These are phyloP conservation scores for Microplitis deprimator DNA, from an alignment of 2,888 invertebrate genomes.

Conservation along the genomic window DNA sequence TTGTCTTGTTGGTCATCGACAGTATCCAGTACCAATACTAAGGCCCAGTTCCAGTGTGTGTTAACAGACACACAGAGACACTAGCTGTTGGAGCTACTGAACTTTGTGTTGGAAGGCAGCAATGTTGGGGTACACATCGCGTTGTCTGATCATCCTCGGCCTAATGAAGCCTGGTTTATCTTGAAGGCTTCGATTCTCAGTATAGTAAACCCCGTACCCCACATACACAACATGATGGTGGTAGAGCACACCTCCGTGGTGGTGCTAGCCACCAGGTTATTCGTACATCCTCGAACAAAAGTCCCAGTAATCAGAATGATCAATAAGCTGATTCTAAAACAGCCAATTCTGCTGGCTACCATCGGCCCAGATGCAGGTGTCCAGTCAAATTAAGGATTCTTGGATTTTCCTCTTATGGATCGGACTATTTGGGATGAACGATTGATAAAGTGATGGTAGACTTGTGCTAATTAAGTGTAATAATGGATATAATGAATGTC, in stretches of 20 bases:
- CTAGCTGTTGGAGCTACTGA: slow-evolving; percentile 17
- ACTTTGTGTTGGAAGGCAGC: slow-evolving; percentile 40
- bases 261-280: slow-evolving; percentile 58
- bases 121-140: slow-evolving; percentile 63
- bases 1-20: neutral
- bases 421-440: too few relatives aligned
- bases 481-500: too few relatives aligned
- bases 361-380: too few relatives aligned
- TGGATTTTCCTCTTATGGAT: too few relatives aligned
- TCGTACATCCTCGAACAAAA: slow-evolving; percentile 68
- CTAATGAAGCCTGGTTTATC: slow-evolving; percentile 72
- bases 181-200: slow-evolving; percentile 71
- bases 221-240: slow-evolving; percentile 59
- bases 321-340: slow-evolving; percentile 19
- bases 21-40: neutral
- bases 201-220: slow-evolving; percentile 68
- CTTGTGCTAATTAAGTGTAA: too few relatives aligned
- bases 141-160: slow-evolving; percentile 71
- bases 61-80: slow-evolving; percentile 46
- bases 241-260: slow-evolving; percentile 69
- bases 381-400: too few relatives aligned
- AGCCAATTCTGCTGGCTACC: too few relatives aligned
- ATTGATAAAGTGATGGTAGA: too few relatives aligned
- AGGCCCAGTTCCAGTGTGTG: too few relatives aligned
- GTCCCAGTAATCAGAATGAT: slow-evolving; percentile 39